phyloP scores from a whole-genome alignment of 2,113 vertebrate genomes.

The Oriolus oriolus region DNA sequence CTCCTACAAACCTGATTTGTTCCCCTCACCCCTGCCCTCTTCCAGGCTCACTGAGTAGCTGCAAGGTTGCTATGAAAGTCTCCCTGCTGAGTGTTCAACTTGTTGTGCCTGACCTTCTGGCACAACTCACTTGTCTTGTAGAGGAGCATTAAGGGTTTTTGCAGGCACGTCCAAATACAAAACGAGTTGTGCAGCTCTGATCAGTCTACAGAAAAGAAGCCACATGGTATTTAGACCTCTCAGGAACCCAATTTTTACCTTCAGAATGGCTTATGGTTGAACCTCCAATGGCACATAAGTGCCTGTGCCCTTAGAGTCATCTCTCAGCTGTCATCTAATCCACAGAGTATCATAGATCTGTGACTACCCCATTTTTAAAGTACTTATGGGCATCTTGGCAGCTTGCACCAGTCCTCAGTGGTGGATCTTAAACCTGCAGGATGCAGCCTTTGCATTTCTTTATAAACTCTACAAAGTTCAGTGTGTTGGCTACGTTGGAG shows the following conservation, averaged over 20 bases:
- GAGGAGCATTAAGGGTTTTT: background rate
- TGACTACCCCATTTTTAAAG: background rate
- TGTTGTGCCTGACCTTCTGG: background rate
- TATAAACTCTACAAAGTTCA: background rate
- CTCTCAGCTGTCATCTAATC: background rate
- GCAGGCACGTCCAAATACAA: background rate
- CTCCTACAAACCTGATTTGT: background rate
- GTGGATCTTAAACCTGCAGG: background rate
- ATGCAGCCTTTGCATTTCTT: background rate
- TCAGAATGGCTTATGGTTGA: background rate
- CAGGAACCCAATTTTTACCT: background rate
- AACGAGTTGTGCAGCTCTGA: background rate
- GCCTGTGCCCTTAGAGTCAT: background rate
- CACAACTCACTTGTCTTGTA: background rate
- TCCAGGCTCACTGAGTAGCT: background rate
- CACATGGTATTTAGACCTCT: background rate
- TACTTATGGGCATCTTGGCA: background rate
- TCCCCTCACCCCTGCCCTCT: background rate
- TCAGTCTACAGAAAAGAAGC: background rate
- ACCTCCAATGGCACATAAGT: background rate
- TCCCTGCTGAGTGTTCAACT: background rate
- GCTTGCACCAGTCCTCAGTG: background rate
- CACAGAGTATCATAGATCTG: background rate
- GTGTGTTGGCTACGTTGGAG: fast-evolving
- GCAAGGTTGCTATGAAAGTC: background rate